Evolutionary conservation across 1,140 invertebrate species (phyloP), one percentile per base, ranked within the genome.

Genomic region (Radopholus similis): DNA sequence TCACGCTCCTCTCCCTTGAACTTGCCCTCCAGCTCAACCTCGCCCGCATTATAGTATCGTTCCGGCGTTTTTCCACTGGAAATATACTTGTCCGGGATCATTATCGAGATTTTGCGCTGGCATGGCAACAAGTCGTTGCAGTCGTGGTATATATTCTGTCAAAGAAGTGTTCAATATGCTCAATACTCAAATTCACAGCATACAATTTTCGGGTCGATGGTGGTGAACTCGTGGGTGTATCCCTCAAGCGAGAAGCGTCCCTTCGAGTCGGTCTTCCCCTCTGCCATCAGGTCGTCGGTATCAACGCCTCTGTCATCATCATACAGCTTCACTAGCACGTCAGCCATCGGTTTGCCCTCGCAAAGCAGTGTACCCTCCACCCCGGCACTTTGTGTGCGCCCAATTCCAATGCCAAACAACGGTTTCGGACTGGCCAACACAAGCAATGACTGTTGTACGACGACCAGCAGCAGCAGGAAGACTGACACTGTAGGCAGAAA

Each of bases 241-340:
- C 73, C 73, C 18, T 66, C 28, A 15, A 77, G 26, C 35, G 62
- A 34, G 47, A 75, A 75, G 35, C 73, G 56, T 13, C 73, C 73
- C 18, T 60, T 26, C 2, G 37, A 21, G 28, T 75, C 64, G 15
- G 73, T 75, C 47, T 60, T 54, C 9, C 57, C 60, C 21, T 42
- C 49, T 11, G 34, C 75, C 63, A 75, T 60, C n/a, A 75, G 47
- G 51, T 75, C 73, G 47, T 75, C 73, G 9, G 55, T 51, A 38
- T 75, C 73, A 38, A 77, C 68, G 23, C 70, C 70, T 37, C 68
- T 34, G 53, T 74, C 72, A 40, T 74, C 68, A 37, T 74, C 72
- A 49, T 71, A 74, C 18, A 74, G 51, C 44, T 74, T 74, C 21
- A 74, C 73, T 40, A 53, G 51, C 38, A 74, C 67, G 35, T 49